These are phyloP conservation scores for Lepus townsendii DNA, from an alignment of 2,797 vertebrate genomes.

Conservation along the genomic window DNA sequence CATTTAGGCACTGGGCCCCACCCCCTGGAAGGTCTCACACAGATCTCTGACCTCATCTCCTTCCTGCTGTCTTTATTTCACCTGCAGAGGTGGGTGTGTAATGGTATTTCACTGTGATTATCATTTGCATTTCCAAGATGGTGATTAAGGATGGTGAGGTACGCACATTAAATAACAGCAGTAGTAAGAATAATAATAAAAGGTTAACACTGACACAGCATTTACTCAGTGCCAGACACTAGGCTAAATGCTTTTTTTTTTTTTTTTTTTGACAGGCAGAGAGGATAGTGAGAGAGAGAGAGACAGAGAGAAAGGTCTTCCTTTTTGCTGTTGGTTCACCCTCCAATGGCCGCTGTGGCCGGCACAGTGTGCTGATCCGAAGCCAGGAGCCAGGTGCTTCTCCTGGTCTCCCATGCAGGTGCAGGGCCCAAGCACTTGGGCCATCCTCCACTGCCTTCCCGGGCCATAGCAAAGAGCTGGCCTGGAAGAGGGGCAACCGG, in stretches of 20 bases:
- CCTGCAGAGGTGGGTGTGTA: neutral
- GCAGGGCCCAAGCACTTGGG: too few species aligned
- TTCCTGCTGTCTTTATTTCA: neutral
- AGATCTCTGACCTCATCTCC: slow-evolving; percentile 23
- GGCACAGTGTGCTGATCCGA: too few species aligned
- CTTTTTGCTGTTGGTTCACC: too few species aligned
- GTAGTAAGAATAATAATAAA: neutral
- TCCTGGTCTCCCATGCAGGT: too few species aligned
- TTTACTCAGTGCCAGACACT: neutral
- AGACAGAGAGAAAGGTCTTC: too few species aligned
- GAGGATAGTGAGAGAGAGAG: too few species aligned
- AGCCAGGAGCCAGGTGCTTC: too few species aligned
- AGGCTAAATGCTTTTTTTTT: neutral
- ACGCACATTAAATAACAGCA: neutral
- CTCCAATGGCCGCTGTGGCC: too few species aligned
- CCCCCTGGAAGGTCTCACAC: neutral
- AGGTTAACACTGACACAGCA: neutral
- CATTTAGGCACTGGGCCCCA: neutral
- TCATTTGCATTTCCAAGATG: neutral
- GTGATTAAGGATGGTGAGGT: slow-evolving; percentile 23
- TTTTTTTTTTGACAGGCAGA: too few species aligned
- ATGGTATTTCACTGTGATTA: neutral
- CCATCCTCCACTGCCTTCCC: too few species aligned
- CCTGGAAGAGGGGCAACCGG: too few species aligned
- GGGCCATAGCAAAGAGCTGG: too few species aligned